Conservation (phyloP, 2,888 invertebrate species). For the Sminthurinus aureus region DNA sequence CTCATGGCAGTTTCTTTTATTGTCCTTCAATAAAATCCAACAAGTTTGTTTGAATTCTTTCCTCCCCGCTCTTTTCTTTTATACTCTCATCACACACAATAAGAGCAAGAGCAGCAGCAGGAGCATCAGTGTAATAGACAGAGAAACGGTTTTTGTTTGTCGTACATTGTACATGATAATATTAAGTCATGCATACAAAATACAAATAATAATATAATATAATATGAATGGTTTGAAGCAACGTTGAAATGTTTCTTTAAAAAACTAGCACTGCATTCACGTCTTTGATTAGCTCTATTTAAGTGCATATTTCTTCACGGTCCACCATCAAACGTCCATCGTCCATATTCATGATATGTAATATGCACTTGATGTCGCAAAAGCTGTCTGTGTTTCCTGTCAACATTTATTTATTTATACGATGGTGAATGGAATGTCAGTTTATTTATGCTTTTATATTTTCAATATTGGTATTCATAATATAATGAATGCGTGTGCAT, state of each 20-base stretch:
- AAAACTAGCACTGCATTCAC: constrained; percentile 26
- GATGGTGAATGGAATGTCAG: constrained; percentile 14
- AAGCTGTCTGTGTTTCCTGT: constrained; percentile 24
- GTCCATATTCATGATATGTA: neutral
- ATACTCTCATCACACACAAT: neutral
- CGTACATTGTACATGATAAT: neutral
- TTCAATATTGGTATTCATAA: neutral
- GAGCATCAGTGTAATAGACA: neutral
- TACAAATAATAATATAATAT: no score
- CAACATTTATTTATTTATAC: constrained; percentile 12
- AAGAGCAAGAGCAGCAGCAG: no score
- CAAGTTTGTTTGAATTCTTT: constrained; percentile 14
- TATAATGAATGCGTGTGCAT: neutral
- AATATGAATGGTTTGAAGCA: constrained; percentile 1
- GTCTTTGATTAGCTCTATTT: constrained; percentile 38
- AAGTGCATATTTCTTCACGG: constrained; percentile 20
- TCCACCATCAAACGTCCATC: constrained; percentile 17
- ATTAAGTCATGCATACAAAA: constrained; percentile 1
- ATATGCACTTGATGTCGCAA: constrained; percentile 4
- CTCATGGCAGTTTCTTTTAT: constrained; percentile 30
- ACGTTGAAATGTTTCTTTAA: constrained; percentile 14
- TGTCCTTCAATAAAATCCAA: constrained; percentile 28
- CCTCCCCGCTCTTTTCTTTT: neutral
- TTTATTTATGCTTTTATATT: neutral
- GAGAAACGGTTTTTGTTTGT: neutral